These are phyloP conservation scores for Dione vanillae DNA, from an alignment of 2,888 invertebrate genomes.

Conservation along the genomic window DNA sequence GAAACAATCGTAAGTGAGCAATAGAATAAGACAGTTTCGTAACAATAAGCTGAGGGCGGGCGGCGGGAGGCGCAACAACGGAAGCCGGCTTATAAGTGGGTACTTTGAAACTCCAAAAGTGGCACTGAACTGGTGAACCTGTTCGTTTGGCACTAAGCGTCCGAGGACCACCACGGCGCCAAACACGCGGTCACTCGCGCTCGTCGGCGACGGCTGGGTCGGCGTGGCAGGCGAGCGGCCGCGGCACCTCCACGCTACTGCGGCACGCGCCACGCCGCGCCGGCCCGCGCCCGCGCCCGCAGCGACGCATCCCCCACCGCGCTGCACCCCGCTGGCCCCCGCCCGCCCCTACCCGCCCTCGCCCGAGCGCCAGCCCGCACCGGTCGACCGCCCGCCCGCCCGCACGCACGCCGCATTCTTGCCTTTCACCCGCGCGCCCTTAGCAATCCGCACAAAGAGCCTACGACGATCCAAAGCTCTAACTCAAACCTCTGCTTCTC, in stretches of 20 bases:
- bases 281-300: slow-evolving; percentile 49
- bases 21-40: slow-evolving; percentile 56
- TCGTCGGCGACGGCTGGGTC: slow-evolving; percentile 59
- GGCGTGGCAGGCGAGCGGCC: slow-evolving; percentile 69
- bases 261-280: slow-evolving; percentile 76
- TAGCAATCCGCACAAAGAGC: slow-evolving; percentile 66
- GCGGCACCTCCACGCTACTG: slow-evolving; percentile 81
- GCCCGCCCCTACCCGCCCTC: slow-evolving; percentile 60
- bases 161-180: slow-evolving; percentile 66
- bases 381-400: slow-evolving; percentile 56
- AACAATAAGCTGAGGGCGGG: slow-evolving; percentile 53
- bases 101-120: slow-evolving; percentile 55
- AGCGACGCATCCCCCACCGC: slow-evolving; percentile 62
- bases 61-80: slow-evolving; percentile 51
- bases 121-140: slow-evolving; percentile 52
- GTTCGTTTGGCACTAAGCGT: slow-evolving; percentile 53
- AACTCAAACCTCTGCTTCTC: slow-evolving; percentile 21
- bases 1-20: slow-evolving; percentile 52
- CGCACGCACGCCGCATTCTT: slow-evolving; percentile 82
- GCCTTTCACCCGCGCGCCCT: slow-evolving; percentile 65
- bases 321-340: slow-evolving; percentile 52
- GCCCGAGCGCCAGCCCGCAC: slow-evolving; percentile 48
- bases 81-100: slow-evolving; percentile 52
- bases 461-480: slow-evolving; percentile 29
- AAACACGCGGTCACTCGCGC: slow-evolving; percentile 57